Evolutionary conservation across 2,888 invertebrate species (phyloP).

Genomic region (Erynnis tages): DNA sequence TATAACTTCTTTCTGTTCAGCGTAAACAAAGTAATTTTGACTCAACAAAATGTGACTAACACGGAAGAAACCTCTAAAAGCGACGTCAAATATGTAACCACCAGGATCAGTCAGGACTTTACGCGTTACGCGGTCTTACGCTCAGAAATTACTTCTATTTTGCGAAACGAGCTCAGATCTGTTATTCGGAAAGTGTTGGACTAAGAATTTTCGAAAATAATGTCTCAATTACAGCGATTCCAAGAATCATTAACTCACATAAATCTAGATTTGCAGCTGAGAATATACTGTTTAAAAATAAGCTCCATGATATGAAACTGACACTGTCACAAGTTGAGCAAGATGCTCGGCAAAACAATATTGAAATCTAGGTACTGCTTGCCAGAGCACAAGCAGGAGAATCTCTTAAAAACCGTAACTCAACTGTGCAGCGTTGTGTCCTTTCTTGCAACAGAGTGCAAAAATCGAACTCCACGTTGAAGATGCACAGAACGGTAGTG

Average conservation of each 20-base stretch:
- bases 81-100: too few species aligned
- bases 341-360: slow-evolving; percentile 16
- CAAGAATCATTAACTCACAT: slow-evolving; percentile 7
- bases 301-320: background rate
- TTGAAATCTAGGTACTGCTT: slow-evolving; percentile 23
- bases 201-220: slow-evolving; percentile 6
- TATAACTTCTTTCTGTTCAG: too few species aligned
- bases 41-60: too few species aligned
- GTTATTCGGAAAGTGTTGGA: slow-evolving; percentile 11
- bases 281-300: background rate
- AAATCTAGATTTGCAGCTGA: background rate
- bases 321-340: slow-evolving; percentile 16
- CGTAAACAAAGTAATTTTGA: too few species aligned
- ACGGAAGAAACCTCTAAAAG: too few species aligned
- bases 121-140: too few species aligned
- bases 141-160: slow-evolving; percentile 6
- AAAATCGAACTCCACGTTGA: background rate
- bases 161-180: slow-evolving; percentile 2
- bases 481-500: slow-evolving; percentile 7
- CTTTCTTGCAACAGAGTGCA: slow-evolving; percentile 15
- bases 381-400: slow-evolving; percentile 19
- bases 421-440: slow-evolving; percentile 17
- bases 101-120: too few species aligned
- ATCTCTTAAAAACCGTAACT: slow-evolving; percentile 5
- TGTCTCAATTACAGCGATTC: background rate